Evolutionary conservation across 2,888 invertebrate species (phyloP), one percentile per base, ranked within the genome.

Genomic region (Caenorhabditis imperialis): DNA sequence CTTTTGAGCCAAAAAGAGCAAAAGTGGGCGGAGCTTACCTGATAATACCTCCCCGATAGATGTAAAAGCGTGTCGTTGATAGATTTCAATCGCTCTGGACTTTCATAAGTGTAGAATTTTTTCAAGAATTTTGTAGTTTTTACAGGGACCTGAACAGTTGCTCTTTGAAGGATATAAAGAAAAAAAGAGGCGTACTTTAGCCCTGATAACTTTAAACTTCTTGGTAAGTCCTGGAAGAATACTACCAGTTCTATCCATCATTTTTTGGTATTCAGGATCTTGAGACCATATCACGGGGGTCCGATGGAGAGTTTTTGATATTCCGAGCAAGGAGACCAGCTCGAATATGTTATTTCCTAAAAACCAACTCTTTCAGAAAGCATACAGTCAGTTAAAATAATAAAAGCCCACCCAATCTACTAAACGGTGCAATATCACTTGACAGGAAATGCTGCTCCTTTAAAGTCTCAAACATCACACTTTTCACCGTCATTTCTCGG

Each of bases 331-430:
- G 14, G 12, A 3, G 1, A 35, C 35, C 14, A 50, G 35, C 22
- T 50, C 50, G 35, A 50, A 50, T 7, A 50, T 2, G 22, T 50
- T 33, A 14, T 50, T 50, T 4, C 50, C 50, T n/a, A n/a, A n/a
- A n/a, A n/a, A n/a, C n/a, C n/a, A n/a, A n/a, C n/a, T n/a, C n/a
- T n/a, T n/a, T n/a, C n/a, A n/a, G n/a, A n/a, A n/a, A n/a, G n/a
- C n/a, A n/a, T n/a, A n/a, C n/a, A n/a, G n/a, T n/a, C n/a, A n/a
- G n/a, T n/a, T n/a, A n/a, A n/a, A n/a, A n/a, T n/a, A n/a, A n/a
- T n/a, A n/a, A n/a, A n/a, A n/a, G n/a, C n/a, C n/a, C n/a, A n/a
- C n/a, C n/a, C n/a, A n/a, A n/a, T n/a, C n/a, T n/a, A n/a, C n/a
- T n/a, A n/a, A n/a, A n/a, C n/a, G n/a, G n/a, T n/a, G n/a, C n/a